These are phyloP conservation scores for Spongilla lacustris DNA, from an alignment of 37 sponge, comb jelly and placozoan species.

Conservation along the genomic window DNA sequence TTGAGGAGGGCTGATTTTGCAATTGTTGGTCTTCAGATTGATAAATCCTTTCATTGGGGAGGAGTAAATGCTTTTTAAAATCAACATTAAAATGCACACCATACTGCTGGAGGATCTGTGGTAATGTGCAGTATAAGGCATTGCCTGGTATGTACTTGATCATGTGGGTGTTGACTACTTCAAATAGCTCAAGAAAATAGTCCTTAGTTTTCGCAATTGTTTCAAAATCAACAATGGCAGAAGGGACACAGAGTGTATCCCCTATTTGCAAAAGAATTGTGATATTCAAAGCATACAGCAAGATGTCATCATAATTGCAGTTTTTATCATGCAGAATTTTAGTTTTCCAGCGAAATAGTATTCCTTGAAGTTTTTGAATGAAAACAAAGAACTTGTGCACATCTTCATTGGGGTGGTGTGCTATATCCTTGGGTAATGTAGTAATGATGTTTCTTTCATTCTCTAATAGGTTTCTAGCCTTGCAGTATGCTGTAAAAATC, in stretches of 20 bases:
- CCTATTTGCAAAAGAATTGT: background rate
- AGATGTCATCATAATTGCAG: constrained; percentile 11
- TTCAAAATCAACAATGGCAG: background rate
- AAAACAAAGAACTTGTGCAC: constrained; percentile 31
- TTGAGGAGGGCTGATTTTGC: background rate
- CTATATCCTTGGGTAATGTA: no score
- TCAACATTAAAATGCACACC: constrained; percentile 31
- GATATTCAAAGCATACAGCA: background rate
- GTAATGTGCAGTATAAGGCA: constrained; percentile 25
- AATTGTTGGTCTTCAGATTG: constrained; percentile 14
- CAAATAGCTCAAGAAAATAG: background rate
- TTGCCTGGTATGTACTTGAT: constrained; percentile 25
- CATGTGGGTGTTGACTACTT: background rate
- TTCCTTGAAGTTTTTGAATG: constrained; percentile 1
- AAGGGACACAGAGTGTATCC: background rate
- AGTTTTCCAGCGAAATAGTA: background rate
- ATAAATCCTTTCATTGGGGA: background rate
- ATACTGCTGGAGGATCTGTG: constrained; percentile 30
- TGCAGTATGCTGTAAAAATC: constrained; percentile 37
- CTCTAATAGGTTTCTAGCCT: no score
- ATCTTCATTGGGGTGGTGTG: background rate
- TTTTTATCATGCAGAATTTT: constrained; percentile 4
- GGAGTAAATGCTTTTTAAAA: background rate
- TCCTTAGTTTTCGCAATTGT: no score
- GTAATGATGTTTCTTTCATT: no score